Evolutionary conservation across 2,888 invertebrate genomes (phyloP).

Genomic region (Microdon myrmicae): DNA sequence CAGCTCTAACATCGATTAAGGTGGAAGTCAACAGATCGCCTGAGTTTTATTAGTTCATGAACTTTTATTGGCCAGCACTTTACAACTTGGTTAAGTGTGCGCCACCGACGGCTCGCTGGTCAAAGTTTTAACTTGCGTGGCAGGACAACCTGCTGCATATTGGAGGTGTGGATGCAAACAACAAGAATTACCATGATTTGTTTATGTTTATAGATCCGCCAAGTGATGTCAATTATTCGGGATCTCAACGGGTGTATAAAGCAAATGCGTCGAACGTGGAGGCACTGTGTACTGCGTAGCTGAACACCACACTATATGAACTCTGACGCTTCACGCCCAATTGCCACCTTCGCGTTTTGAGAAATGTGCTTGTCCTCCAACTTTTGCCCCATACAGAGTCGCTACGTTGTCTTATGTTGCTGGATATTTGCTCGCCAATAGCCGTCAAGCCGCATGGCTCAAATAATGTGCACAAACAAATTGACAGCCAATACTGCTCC

Average conservation of each 20-base stretch:
- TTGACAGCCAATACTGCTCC: conserved; percentile 48
- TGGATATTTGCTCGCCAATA: no score
- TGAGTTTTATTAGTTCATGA: conserved; percentile 44
- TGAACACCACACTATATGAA: conserved; percentile 27
- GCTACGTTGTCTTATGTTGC: conserved; percentile 31
- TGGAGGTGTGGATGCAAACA: conserved; percentile 31
- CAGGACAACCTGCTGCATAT: no score
- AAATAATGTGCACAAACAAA: conserved; percentile 39
- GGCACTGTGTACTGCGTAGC: conserved; percentile 21
- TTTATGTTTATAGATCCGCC: conserved; percentile 36
- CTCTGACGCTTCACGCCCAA: conserved; percentile 28
- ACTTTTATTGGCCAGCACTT: conserved; percentile 45
- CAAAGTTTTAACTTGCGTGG: neutral
- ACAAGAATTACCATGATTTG: conserved; percentile 38
- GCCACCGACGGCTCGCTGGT: conserved; percentile 5
- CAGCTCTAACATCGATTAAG: no score
- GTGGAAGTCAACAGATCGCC: no score
- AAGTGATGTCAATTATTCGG: conserved; percentile 25
- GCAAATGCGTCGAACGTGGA: conserved; percentile 34
- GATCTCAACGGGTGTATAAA: conserved; percentile 22
- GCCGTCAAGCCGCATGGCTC: conserved; percentile 14
- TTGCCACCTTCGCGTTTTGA: conserved; percentile 35
- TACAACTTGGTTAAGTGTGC: conserved; percentile 41
- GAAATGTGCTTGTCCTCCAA: conserved; percentile 37
- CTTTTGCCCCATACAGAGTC: conserved; percentile 35